These are phyloP conservation scores for Zosterops japonicus DNA, from an alignment of 2,113 vertebrate genomes.

Conservation along the genomic window DNA sequence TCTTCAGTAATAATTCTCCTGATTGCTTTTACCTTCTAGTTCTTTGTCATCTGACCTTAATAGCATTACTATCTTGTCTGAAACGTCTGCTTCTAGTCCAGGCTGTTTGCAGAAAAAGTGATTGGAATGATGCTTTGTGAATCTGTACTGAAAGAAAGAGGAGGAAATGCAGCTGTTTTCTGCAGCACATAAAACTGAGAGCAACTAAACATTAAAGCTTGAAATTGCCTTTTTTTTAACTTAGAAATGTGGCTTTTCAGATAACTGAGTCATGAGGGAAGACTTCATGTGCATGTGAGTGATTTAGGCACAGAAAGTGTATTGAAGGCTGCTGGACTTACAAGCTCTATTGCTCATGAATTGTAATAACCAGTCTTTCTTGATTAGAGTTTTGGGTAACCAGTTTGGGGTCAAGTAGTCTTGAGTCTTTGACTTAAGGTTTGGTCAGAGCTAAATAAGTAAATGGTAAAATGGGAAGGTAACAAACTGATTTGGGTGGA, in stretches of 20 bases:
- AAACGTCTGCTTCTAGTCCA: neutral
- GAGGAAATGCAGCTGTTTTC: neutral
- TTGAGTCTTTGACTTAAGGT: neutral
- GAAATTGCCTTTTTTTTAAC: neutral
- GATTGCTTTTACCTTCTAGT: neutral
- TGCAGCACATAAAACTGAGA: neutral
- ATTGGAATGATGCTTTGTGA: neutral
- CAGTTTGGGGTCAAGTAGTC: neutral
- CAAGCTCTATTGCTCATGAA: neutral
- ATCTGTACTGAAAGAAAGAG: neutral
- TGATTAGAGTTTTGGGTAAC: neutral
- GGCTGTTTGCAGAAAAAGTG: neutral
- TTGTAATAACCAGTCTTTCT: neutral
- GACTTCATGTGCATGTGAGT: neutral
- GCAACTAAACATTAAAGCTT: neutral
- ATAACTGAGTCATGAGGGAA: neutral
- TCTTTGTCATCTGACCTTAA: neutral
- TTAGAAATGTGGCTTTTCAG: neutral
- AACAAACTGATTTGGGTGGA: neutral
- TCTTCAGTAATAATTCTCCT: neutral
- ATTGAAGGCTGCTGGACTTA: neutral
- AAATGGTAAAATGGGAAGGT: neutral
- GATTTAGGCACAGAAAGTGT: neutral
- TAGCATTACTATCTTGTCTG: neutral
- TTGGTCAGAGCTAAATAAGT: neutral